Base-by-base conservation (phyloP, 1,140 invertebrate genomes). In the Araneus ventricosus region DNA sequence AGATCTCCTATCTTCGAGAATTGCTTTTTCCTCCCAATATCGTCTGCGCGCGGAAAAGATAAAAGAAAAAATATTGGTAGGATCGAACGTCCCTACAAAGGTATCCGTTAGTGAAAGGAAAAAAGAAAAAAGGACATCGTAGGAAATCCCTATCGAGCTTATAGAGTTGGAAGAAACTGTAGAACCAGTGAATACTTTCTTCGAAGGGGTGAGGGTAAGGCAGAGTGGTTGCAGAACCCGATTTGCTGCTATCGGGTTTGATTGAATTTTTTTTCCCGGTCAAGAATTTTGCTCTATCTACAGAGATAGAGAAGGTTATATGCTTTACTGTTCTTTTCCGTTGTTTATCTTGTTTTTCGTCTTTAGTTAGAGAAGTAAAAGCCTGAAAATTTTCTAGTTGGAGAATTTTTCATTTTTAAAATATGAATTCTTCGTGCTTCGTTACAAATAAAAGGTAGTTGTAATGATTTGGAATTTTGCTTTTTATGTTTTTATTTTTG, bases 1-100 rank as follows among this genome's bases (percentile, higher is more conserved):
- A 20, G 34, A 75, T 75, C 30, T 75, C 70, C 30, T 75, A 75
- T 75, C 30, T 75, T 14, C 17, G 30, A 20, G 17, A 75, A 34
- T 75, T 63, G 59, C 59, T 75, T 75, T 75, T 75, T 34, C 30
- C 30, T 75, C 70, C 30, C 70, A 75, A 75, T 75, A 34, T 75
- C 70, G 30, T 34, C 70, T 4, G 45, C 10, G 45, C 17, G 45
- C 10, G 17, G 45, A 37, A 20, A 4, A 75, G 70, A 75, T 37
- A 22, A 14, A 75, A 75, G 34, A 75, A 75, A 34, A 20, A 37
- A 20, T 8, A n/a, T 17, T 22, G 24, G 59, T 0, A 22, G n/a
- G n/a, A 63, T 63, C 2, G 59, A 63, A 63, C 20, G 45, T 52
- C 52, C 8, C n/a, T n/a, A 30, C 5, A 67, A 27, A 67, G 24